A percentile compares a stretch with the other conserved stretches of the same genome.
Conservation (phyloP, 2,113 vertebrate genomes). For the Takifugu flavidus region DNA sequence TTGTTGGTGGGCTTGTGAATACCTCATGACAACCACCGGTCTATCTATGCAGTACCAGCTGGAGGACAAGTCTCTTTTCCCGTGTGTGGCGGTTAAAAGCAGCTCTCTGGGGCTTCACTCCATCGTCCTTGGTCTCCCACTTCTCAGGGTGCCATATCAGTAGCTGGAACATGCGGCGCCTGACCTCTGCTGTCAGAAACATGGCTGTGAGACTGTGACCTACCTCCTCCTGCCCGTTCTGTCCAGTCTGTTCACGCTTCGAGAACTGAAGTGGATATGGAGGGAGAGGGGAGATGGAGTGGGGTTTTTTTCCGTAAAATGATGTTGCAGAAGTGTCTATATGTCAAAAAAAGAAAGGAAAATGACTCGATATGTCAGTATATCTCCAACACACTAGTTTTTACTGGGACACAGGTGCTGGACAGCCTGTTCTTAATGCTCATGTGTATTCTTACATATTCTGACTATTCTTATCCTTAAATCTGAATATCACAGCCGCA, state of each 20-base stretch:
- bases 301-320: conserved; percentile 20
- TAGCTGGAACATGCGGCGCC: conserved; percentile 55
- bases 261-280: conserved; percentile 14
- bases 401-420: conserved; percentile 62
- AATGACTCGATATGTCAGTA: conserved; percentile 50
- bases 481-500: neutral
- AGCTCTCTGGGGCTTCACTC: conserved; percentile 39
- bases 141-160: conserved; percentile 71
- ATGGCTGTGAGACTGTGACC: conserved; percentile 25
- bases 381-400: conserved; percentile 13
- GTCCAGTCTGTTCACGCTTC: conserved; percentile 8
- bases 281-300: conserved; percentile 9
- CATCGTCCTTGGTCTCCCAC: conserved; percentile 63
- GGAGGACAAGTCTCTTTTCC: conserved; percentile 28
- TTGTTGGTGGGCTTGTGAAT: conserved; percentile 53
- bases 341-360: conserved; percentile 34
- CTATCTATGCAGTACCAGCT: conserved; percentile 76
- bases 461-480: conserved; percentile 52
- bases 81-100: neutral
- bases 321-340: conserved; percentile 60
- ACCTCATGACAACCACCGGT: conserved; percentile 69
- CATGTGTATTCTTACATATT: conserved; percentile 53
- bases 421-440: conserved; percentile 70
- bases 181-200: conserved; percentile 51
- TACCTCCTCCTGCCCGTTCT: conserved; percentile 21